Evolutionary conservation across 1,140 invertebrate species (phyloP).

Genomic region (Hypothenemus hampei): DNA sequence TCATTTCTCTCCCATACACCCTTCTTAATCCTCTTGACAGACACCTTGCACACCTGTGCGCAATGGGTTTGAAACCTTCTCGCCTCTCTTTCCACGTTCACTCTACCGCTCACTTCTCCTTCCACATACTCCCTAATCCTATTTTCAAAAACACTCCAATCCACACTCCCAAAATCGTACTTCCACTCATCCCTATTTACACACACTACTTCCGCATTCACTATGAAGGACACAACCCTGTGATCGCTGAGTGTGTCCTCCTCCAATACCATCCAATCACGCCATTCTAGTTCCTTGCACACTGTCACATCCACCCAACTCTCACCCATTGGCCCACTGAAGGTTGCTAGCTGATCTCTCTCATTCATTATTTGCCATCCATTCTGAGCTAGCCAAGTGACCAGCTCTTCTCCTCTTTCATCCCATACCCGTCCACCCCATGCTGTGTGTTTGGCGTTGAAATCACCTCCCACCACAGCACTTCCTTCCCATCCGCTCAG

Average conservation of each 20-base stretch:
- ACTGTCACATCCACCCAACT: constrained; percentile 11
- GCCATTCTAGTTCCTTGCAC: not conserved
- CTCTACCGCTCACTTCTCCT: no score
- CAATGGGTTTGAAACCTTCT: no score
- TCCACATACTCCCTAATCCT: no score
- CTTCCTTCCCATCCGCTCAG: not conserved
- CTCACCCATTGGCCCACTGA: not conserved
- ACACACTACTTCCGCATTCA: no score
- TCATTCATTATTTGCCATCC: not conserved
- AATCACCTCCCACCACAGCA: not conserved
- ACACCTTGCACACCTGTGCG: not conserved
- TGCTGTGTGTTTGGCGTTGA: no score
- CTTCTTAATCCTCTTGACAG: not conserved
- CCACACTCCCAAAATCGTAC: no score
- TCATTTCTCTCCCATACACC: not conserved
- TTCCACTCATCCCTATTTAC: no score
- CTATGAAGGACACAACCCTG: no score
- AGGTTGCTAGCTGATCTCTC: not conserved
- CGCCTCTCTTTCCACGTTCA: no score
- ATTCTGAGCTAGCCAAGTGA: not conserved
- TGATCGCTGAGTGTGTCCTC: constrained; percentile 9
- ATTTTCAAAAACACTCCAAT: no score
- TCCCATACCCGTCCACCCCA: not conserved
- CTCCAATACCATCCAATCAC: constrained; percentile 1
- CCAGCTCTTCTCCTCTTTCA: not conserved